phyloP scores from a whole-genome alignment of 1,140 invertebrate genomes.

The Cardiocondyla obscurior region DNA sequence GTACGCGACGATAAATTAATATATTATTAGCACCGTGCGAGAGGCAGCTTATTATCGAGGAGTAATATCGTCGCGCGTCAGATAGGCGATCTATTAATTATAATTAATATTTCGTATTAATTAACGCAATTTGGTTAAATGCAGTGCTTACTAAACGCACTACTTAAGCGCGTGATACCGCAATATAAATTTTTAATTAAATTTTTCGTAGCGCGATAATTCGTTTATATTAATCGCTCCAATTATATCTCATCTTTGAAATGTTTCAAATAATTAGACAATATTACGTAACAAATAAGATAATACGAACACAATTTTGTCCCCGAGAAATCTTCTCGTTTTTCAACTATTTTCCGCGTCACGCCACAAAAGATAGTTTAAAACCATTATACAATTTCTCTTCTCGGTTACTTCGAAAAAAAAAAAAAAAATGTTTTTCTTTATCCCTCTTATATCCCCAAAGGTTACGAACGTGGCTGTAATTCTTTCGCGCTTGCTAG shows the following conservation, averaged over 20 bases:
- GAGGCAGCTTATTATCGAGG: background rate
- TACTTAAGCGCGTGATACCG: background rate
- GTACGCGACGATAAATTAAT: background rate
- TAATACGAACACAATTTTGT: background rate
- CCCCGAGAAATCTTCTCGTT: too few relatives aligned
- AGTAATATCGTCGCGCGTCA: too few relatives aligned
- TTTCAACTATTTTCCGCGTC: background rate
- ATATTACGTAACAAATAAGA: background rate
- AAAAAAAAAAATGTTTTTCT: background rate
- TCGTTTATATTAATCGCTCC: background rate
- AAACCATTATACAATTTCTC: background rate
- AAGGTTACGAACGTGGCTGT: background rate
- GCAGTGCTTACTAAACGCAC: background rate
- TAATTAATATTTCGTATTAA: slow-evolving; percentile 1
- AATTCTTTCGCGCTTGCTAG: background rate
- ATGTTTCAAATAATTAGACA: background rate
- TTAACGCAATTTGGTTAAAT: background rate
- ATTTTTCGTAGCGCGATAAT: slow-evolving; percentile 3
- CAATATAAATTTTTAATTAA: slow-evolving; percentile 27
- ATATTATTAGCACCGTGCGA: background rate
- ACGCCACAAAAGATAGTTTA: background rate
- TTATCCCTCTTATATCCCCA: background rate
- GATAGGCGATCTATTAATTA: background rate
- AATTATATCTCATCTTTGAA: background rate
- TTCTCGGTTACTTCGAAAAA: background rate